Base-by-base conservation (phyloP, 1,140 invertebrate genomes). In the Zeugodacus cucurbitae region DNA sequence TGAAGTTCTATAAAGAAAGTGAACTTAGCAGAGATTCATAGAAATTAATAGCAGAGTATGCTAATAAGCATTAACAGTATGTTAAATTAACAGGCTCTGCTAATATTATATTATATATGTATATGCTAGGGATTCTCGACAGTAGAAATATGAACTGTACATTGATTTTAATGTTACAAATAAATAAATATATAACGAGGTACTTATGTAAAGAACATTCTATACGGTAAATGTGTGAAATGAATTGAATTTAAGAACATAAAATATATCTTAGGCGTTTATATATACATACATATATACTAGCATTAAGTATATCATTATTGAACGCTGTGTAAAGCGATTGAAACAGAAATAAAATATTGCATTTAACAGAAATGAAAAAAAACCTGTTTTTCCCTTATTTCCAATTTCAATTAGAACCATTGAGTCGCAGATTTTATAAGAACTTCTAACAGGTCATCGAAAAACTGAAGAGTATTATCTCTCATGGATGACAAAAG, bases 261-360 rank as follows among this genome's bases (percentile, higher is more conserved):
- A 67, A 67, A 26, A 26, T 26, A 62, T 20, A 54, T 54, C 4
- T 54, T 54, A 54, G 48, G 14, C 48, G 48, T 11, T 54, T 20
- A 54, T 20, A 17, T 17, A 20, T 54, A 54, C 26, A 26, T 20
- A 17, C 48, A 20, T 54, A 54, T 62, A 26, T 62, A 26, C 6
- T 26, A 67, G 22, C 29, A 37, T 41, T 74, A 74, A 74, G 70
- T 74, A 74, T 44, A 74, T 44, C 70, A 74, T 74, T 74, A 74
- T 74, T 74, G 70, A 74, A 74, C 6, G n/a, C 20, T 74, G 17
- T 17, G 34, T 74, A 74, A 41, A 74, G 37, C 17, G 3, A 41
- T 20, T 41, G 34, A 37, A 74, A 74, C 34, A 20, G 20, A 54
- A 74, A 41, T 22, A 74, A 74, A 41, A 41, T 29, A 74, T 44